A percentile compares a stretch with the other conserved stretches of the same genome.
These are phyloP conservation scores for Caenorhabditis wallacei DNA, from an alignment of 2,888 invertebrate genomes.

Conservation along the genomic window DNA sequence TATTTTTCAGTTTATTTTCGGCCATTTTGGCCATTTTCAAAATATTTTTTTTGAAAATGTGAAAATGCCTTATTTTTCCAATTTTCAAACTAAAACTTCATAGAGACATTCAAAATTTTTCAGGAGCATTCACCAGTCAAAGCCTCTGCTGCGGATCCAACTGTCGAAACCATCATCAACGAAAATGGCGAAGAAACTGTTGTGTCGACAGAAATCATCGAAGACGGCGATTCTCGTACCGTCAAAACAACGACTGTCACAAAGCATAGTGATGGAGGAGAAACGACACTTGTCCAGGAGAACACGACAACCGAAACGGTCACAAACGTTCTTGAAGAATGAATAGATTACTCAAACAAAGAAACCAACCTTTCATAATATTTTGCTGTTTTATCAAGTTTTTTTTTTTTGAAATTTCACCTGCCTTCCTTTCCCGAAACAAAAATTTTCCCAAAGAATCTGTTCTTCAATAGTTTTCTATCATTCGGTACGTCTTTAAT, in stretches of 20 bases:
- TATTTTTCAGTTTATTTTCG: too few relatives aligned
- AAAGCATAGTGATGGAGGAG: conserved; percentile 69
- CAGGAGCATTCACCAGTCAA: conserved; percentile 44
- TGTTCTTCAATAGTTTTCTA: not conserved
- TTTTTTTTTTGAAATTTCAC: not conserved
- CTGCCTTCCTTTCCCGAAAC: not conserved
- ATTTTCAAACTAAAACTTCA: too few relatives aligned
- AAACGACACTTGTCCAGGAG: conserved; percentile 69
- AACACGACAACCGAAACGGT: conserved; percentile 60
- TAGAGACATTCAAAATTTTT: too few relatives aligned
- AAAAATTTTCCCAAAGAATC: conserved; percentile 1
- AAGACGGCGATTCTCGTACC: conserved; percentile 60
- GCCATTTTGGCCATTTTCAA: too few relatives aligned
- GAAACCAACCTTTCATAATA: too few relatives aligned
- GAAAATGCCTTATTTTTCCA: too few relatives aligned
- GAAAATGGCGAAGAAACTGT: conserved; percentile 67
- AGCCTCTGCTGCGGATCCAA: conserved; percentile 39
- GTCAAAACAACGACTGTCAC: conserved; percentile 68
- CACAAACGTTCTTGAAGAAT: conserved; percentile 30
- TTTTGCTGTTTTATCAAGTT: not conserved
- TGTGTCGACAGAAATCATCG: conserved; percentile 66
- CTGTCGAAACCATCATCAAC: conserved; percentile 50
- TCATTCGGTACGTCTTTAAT: not conserved
- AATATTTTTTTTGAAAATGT: too few relatives aligned
- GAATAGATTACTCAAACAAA: not conserved